phyloP scores from a whole-genome alignment of 2,888 invertebrate species.

The Scaptomyza parva region DNA sequence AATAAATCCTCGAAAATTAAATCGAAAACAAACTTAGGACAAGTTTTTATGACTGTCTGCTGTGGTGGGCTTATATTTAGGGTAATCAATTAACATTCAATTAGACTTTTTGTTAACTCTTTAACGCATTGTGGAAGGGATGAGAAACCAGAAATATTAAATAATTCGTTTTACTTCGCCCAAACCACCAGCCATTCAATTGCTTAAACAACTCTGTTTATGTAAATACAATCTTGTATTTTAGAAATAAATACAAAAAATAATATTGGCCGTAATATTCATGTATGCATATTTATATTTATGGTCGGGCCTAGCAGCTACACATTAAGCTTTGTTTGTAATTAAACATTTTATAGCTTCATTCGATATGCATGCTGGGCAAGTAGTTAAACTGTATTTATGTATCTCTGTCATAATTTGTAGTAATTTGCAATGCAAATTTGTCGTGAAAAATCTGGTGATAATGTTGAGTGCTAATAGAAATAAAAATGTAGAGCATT shows the following conservation, averaged over 20 bases:
- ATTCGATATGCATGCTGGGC: constrained; percentile 77
- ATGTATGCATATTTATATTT: constrained; percentile 52
- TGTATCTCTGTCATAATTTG: constrained; percentile 11
- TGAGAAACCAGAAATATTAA: constrained; percentile 38
- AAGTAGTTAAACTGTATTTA: constrained; percentile 17
- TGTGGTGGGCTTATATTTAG: constrained; percentile 58
- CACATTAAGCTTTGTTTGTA: constrained; percentile 52
- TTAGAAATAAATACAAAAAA: constrained; percentile 42
- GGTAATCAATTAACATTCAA: constrained; percentile 80
- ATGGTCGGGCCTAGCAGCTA: constrained; percentile 41
- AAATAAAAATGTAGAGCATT: no score
- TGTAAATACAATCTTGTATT: constrained; percentile 31
- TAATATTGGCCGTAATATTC: constrained; percentile 44
- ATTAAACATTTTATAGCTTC: constrained; percentile 75
- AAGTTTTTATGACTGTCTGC: constrained; percentile 38
- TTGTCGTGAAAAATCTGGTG: constrained; percentile 5
- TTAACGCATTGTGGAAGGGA: constrained; percentile 41
- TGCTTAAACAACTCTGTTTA: constrained; percentile 32
- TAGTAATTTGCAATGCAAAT: constrained; percentile 40
- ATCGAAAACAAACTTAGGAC: constrained; percentile 48
- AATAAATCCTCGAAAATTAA: constrained; percentile 37
- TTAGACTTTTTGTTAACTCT: constrained; percentile 69
- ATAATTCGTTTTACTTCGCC: constrained; percentile 48
- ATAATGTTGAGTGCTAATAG: not conserved
- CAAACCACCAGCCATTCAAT: constrained; percentile 42